Evolutionary conservation across 2,113 vertebrate genomes (phyloP).

Genomic region (Heterochromis multidens): DNA sequence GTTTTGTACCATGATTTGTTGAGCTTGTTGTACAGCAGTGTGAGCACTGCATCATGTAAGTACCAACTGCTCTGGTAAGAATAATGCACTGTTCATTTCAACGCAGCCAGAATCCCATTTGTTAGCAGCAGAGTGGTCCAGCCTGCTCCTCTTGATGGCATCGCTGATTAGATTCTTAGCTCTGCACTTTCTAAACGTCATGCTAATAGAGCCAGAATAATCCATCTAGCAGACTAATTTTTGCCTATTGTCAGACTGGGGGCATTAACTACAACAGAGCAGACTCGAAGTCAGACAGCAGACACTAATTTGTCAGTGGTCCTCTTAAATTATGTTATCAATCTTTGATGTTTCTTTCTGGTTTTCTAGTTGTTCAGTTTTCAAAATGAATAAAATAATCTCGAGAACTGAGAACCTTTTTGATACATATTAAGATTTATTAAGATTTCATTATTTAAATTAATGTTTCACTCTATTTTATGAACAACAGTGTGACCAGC

Average conservation of each 20-base stretch:
- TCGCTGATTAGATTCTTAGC: slow-evolving; percentile 11
- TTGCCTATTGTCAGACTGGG: not conserved
- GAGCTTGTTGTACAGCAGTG: not conserved
- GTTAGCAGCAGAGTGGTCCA: not conserved
- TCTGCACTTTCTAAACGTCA: not conserved
- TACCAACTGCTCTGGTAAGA: not conserved
- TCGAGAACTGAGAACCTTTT: not conserved
- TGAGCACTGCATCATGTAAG: not conserved
- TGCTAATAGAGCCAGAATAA: slow-evolving; percentile 17
- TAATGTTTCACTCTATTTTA: not conserved
- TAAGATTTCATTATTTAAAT: not conserved
- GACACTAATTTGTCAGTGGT: not conserved
- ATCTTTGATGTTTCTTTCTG: not conserved
- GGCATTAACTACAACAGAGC: not conserved
- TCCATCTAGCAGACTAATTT: not conserved
- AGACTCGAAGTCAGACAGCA: not conserved
- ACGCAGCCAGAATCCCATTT: slow-evolving; percentile 6
- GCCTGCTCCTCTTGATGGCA: not conserved
- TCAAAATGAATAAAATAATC: not conserved
- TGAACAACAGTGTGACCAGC: not conserved
- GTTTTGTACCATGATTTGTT: not conserved
- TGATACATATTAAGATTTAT: not conserved
- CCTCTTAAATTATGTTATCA: not conserved
- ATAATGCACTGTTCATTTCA: slow-evolving; percentile 8
- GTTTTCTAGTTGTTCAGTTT: not conserved